phyloP scores from a whole-genome alignment of 2,888 invertebrate species.

The Drosophila anomelani region DNA sequence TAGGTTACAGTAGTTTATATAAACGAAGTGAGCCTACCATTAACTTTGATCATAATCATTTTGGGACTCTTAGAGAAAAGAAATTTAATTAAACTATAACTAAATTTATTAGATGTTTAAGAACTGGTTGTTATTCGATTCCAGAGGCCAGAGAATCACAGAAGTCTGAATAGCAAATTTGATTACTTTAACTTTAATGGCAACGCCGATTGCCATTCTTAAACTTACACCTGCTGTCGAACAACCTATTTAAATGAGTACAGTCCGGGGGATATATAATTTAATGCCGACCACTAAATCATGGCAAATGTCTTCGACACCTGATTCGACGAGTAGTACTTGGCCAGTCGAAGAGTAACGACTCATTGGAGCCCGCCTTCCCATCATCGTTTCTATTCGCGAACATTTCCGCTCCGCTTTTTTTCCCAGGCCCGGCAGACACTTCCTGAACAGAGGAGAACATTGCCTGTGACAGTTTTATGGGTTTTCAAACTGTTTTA shows the following conservation, averaged over 20 bases:
- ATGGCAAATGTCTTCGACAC: conserved; percentile 28
- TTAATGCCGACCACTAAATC: conserved; percentile 28
- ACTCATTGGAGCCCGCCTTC: conserved; percentile 14
- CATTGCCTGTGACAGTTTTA: conserved; percentile 82
- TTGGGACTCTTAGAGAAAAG: neutral
- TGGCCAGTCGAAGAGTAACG: conserved; percentile 19
- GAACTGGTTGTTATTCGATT: neutral
- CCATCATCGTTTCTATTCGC: conserved; percentile 28
- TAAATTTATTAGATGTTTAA: neutral
- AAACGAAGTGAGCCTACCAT: neutral
- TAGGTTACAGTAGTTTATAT: neutral
- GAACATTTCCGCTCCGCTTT: conserved; percentile 60
- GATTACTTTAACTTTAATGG: conserved; percentile 1
- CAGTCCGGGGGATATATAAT: conserved; percentile 9
- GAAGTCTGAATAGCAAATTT: conserved; percentile 1
- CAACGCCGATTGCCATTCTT: neutral
- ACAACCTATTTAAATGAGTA: conserved; percentile 7
- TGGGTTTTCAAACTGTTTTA: conserved; percentile 85
- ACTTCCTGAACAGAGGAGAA: conserved; percentile 67
- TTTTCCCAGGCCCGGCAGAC: conserved; percentile 55
- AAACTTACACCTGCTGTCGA: conserved; percentile 25
- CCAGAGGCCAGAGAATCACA: neutral
- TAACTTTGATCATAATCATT: neutral
- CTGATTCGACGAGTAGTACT: conserved; percentile 9
- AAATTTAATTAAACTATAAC: neutral